These are phyloP conservation scores for Lycophotia porphyrea DNA, from an alignment of 2,888 invertebrate species.

Conservation along the genomic window DNA sequence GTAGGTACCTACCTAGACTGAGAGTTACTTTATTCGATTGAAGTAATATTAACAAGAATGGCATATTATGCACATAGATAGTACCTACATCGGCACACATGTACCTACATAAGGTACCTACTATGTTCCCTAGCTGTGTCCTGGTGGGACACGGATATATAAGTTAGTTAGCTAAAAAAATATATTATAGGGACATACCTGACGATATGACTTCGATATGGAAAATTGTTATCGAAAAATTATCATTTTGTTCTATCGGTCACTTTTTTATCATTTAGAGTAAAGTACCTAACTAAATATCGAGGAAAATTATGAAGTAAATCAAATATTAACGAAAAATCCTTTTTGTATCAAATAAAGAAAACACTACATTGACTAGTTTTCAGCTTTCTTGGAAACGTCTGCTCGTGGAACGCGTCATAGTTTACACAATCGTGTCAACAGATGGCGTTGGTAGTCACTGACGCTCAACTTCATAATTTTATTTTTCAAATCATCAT, in stretches of 20 bases:
- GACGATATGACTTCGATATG: no score
- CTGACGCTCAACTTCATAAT: not conserved
- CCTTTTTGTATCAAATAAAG: not conserved
- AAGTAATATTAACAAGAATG: conserved; percentile 6
- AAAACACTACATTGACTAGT: not conserved
- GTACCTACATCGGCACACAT: not conserved
- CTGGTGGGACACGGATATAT: not conserved
- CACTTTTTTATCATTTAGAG: not conserved
- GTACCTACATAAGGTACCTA: not conserved
- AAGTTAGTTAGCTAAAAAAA: not conserved
- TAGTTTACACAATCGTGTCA: conserved; percentile 24
- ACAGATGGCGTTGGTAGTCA: conserved; percentile 72
- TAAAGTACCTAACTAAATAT: not conserved
- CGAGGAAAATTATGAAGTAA: not conserved
- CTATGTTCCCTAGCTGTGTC: not conserved
- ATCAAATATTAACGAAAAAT: not conserved
- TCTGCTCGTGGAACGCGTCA: not conserved
- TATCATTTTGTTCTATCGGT: not conserved
- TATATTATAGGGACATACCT: not conserved
- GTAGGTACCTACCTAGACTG: not conserved
- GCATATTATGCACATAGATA: not conserved
- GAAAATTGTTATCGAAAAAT: not conserved
- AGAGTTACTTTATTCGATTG: conserved; percentile 24
- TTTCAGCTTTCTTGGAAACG: not conserved
- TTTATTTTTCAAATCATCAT: not conserved